Base-by-base conservation (phyloP, 2,113 vertebrate species). In the Cheilinus undulatus region DNA sequence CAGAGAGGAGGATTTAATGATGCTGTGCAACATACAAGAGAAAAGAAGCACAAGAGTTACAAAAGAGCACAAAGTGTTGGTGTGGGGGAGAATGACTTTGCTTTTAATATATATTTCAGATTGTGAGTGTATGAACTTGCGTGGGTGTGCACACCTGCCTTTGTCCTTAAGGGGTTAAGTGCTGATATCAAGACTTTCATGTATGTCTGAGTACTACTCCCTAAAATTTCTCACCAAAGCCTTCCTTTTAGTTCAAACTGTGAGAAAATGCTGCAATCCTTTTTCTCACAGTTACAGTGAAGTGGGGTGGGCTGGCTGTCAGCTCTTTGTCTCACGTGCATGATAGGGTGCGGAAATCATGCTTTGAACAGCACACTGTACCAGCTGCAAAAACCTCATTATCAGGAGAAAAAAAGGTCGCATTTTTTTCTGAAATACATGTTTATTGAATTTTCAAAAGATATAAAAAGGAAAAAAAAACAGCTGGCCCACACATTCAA, bases 1-100 rank as follows among this genome's bases (percentile, higher is more conserved):
- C 28, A 71, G 73, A 71, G 42, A 54, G 22, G 22, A 65, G 46
- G 52, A 82, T 90, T 87, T 90, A 91, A 91, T 80, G 69, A 85
- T 69, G 73, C 54, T 12, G 23, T 46, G 59, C 26, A 23, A 58
- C 71, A 74, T 76, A 34, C 53, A 42, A 69, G 30, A 32, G 48
- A 24, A 40, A 65, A 42, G 32, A 71, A 40, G 46, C 54, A n/a
- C 23, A 20, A 8, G 28, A 59, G 68, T 68, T 73, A 36, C 56
- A 14, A 69, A 80, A 69, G 65, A 61, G 57, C 46, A 40, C 59
- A 69, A 42, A 54, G 22, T 34, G 32, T 38, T 22, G 7, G 9
- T 17, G 30, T 30, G 17, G 56, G 45, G 36, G 15, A 23, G 52
- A 53, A 56, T 54, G 26, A 53, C 34, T 28, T 32, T n/a, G 13